Evolutionary conservation across 64 coral and sea anemone genomes (phyloP).

Genomic region (Dendronephthya gigantea): DNA sequence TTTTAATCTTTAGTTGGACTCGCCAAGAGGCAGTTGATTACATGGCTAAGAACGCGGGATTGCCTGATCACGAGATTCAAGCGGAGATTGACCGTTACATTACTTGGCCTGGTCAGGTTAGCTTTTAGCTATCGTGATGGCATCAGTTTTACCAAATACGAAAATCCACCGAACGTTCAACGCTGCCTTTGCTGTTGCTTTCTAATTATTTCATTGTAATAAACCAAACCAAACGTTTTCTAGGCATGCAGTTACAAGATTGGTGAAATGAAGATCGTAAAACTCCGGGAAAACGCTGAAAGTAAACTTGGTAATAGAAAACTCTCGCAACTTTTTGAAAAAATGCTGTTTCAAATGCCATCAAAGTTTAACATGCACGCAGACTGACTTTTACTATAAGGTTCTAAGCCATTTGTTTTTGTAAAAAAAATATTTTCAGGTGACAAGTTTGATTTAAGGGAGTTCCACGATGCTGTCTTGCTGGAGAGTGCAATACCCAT

Average conservation of each 20-base stretch:
- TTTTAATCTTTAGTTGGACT: neutral
- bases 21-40: neutral
- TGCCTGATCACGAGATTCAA: neutral
- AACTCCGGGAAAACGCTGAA: constrained; percentile 53
- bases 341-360: no score
- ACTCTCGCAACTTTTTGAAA: no score
- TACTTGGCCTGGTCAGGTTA: constrained; percentile 82
- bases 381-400: no score
- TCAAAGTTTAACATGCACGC: no score
- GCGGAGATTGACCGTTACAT: constrained; percentile 73
- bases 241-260: constrained; percentile 81
- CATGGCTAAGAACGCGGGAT: neutral
- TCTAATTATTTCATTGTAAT: no score
- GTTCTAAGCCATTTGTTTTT: no score
- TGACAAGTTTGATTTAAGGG: neutral
- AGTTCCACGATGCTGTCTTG: neutral
- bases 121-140: neutral
- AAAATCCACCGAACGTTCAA: neutral
- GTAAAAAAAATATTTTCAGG: neutral
- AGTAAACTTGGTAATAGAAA: constrained; percentile 55
- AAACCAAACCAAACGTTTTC: no score
- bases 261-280: constrained; percentile 75
- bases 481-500: neutral
- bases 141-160: neutral
- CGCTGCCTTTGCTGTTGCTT: no score